These are phyloP conservation scores for Echinarachnius parma DNA, from an alignment of 53 echinoderm and acorn worm genomes.

Conservation along the genomic window DNA sequence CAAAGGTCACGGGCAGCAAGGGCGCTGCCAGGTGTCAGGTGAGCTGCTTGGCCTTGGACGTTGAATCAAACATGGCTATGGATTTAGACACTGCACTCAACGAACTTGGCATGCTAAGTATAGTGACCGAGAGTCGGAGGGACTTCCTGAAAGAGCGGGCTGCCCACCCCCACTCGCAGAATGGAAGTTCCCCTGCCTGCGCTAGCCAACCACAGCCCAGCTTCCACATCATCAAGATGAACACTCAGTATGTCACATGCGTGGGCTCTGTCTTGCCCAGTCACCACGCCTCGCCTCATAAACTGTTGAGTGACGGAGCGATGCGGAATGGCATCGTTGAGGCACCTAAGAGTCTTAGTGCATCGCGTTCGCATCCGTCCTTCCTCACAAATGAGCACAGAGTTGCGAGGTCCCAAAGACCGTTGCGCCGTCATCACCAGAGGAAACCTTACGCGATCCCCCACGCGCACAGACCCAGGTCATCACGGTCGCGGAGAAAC, in stretches of 20 bases:
- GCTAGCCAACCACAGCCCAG: conserved; percentile 23
- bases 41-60: too few species aligned
- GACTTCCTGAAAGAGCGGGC: conserved; percentile 69
- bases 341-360: conserved; percentile 59
- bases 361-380: conserved; percentile 44
- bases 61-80: too few species aligned
- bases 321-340: conserved; percentile 42
- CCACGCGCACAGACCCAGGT: conserved; percentile 24
- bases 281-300: background rate
- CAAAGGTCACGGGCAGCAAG: too few species aligned
- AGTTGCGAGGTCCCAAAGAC: conserved; percentile 46
- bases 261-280: conserved; percentile 60
- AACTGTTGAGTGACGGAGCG: background rate
- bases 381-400: conserved; percentile 41
- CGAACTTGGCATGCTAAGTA: conserved; percentile 96
- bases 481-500: background rate
- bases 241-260: conserved; percentile 71
- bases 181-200: conserved; percentile 3
- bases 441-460: conserved; percentile 66
- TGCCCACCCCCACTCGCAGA: conserved; percentile 1
- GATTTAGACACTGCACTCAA: conserved; percentile 81
- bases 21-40: too few species aligned
- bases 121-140: conserved; percentile 84
- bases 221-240: conserved; percentile 72
- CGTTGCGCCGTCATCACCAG: conserved; percentile 40